These are phyloP conservation scores for Diorhabda sublineata DNA, from an alignment of 1,140 invertebrate species.

Conservation along the genomic window DNA sequence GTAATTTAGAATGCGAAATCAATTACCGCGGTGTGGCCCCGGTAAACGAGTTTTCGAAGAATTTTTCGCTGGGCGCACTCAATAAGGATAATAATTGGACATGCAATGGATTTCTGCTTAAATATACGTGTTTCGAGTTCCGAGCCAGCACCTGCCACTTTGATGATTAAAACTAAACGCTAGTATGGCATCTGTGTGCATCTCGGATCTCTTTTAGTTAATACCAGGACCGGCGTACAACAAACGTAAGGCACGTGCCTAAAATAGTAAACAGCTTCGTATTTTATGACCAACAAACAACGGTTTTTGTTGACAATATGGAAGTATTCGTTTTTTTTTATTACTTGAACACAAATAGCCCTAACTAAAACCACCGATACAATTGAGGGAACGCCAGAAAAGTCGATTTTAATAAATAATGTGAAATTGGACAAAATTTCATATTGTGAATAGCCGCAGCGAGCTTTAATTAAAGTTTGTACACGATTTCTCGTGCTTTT, in stretches of 20 bases:
- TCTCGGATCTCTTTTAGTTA: background rate
- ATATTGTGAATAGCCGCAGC: too few species aligned
- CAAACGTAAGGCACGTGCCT: background rate
- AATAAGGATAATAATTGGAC: constrained; percentile 17
- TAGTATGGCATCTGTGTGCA: background rate
- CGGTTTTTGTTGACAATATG: too few species aligned
- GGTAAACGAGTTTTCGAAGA: constrained; percentile 15
- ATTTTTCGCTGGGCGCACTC: constrained; percentile 13
- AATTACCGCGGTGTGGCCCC: constrained; percentile 18
- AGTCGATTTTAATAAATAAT: too few species aligned
- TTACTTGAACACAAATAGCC: too few species aligned
- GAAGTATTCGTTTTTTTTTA: too few species aligned
- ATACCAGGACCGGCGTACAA: background rate
- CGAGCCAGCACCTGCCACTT: constrained; percentile 9
- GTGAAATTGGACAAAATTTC: too few species aligned
- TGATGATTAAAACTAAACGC: constrained; percentile 14
- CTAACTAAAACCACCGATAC: too few species aligned
- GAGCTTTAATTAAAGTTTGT: too few species aligned
- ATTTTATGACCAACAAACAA: too few species aligned
- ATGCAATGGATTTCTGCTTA: constrained; percentile 13
- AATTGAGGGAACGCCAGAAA: too few species aligned
- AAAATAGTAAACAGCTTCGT: background rate
- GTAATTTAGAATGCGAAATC: constrained; percentile 11
- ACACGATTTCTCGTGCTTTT: too few species aligned
- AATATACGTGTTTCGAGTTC: constrained; percentile 13